Conservation (phyloP, 2,797 vertebrate species). For the Trichosurus vulpecula region DNA sequence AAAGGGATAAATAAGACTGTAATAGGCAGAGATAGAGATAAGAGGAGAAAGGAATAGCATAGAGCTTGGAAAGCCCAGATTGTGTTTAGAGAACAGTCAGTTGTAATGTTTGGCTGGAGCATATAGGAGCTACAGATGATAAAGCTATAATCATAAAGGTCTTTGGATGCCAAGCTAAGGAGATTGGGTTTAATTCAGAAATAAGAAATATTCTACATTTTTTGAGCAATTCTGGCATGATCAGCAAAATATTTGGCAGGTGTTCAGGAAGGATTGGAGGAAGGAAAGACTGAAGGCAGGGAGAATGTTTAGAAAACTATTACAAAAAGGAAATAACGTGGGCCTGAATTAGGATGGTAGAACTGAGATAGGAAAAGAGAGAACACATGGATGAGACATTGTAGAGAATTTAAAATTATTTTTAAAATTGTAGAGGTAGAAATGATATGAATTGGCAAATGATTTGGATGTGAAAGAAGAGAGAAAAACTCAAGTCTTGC, state of each 20-base stretch:
- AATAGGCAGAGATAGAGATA: conserved; percentile 8
- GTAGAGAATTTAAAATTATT: neutral
- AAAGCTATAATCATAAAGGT: neutral
- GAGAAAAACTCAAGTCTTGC: neutral
- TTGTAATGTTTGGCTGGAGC: neutral
- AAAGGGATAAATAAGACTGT: neutral
- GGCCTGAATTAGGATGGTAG: neutral
- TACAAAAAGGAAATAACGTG: neutral
- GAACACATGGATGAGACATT: neutral
- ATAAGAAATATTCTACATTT: conserved; percentile 1
- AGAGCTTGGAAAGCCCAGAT: conserved; percentile 2
- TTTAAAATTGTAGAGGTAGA: neutral
- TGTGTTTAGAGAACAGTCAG: conserved; percentile 26
- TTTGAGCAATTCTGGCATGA: neutral
- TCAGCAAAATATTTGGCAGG: neutral
- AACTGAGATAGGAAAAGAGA: neutral
- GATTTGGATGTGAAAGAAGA: conserved; percentile 12
- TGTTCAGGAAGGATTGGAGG: conserved; percentile 3
- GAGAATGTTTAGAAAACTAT: neutral
- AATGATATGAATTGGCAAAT: conserved; percentile 19
- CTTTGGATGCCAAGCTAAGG: neutral
- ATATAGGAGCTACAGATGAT: neutral
- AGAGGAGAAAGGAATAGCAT: conserved; percentile 36
- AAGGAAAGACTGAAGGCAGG: neutral
- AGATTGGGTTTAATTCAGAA: neutral